A percentile compares a stretch with the other conserved stretches of the same genome.
These are phyloP conservation scores for Eumerus sabulonum DNA, from an alignment of 2,888 invertebrate genomes.

Conservation along the genomic window DNA sequence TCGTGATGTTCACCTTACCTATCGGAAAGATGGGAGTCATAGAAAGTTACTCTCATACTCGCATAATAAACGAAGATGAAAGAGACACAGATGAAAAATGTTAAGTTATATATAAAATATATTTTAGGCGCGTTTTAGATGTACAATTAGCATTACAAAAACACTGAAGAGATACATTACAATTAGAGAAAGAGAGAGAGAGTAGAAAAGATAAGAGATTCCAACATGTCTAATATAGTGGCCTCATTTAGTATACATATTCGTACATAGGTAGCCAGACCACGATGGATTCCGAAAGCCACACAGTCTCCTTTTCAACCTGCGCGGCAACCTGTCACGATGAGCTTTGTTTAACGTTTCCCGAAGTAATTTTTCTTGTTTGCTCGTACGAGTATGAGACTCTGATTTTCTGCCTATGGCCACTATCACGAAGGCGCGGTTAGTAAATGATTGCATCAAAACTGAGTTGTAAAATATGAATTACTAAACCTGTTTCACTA, in stretches of 20 bases:
- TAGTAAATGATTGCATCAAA: conserved; percentile 31
- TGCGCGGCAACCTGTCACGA: conserved; percentile 25
- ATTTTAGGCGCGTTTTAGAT: conserved; percentile 32
- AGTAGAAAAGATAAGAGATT: conserved; percentile 21
- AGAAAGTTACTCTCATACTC: not conserved
- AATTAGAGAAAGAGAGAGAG: too few species aligned
- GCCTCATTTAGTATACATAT: conserved; percentile 25
- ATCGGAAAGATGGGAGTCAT: conserved; percentile 7
- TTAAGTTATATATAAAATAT: conserved; percentile 27
- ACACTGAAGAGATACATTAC: conserved; percentile 16
- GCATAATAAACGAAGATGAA: not conserved
- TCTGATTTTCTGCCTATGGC: conserved; percentile 9
- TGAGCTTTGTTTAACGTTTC: conserved; percentile 11
- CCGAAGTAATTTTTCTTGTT: not conserved
- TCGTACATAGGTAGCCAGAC: too few species aligned
- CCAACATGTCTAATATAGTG: conserved; percentile 24
- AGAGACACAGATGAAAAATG: conserved; percentile 6
- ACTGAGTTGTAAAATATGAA: conserved; percentile 22
- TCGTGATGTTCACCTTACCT: conserved; percentile 15
- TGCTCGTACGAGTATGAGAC: too few species aligned
- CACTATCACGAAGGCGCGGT: conserved; percentile 4
- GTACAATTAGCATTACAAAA: conserved; percentile 39
- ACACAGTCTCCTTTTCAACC: conserved; percentile 11
- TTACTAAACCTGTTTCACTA: conserved; percentile 16
- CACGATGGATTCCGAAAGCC: conserved; percentile 16